A percentile compares a stretch with the other conserved stretches of the same genome.
phyloP scores from a whole-genome alignment of 2,888 invertebrate genomes.

The Leucoma salicis region DNA sequence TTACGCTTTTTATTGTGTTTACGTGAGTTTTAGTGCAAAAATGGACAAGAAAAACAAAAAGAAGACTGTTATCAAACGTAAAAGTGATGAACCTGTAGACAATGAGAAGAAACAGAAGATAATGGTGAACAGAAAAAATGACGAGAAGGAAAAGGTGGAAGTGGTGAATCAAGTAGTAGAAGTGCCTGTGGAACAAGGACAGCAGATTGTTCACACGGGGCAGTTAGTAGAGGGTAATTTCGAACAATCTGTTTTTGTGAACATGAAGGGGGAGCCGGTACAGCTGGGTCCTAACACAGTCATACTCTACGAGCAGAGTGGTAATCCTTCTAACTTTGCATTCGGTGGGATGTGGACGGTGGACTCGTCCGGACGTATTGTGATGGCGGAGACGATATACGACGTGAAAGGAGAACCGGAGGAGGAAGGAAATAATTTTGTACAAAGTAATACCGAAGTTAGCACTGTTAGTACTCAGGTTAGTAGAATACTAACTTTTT shows the following conservation, averaged over 20 bases:
- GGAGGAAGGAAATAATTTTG: slow-evolving; percentile 66
- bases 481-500: background rate
- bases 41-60: slow-evolving; percentile 81
- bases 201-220: slow-evolving; percentile 73
- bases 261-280: slow-evolving; percentile 77
- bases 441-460: slow-evolving; percentile 68
- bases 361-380: slow-evolving; percentile 74
- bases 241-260: slow-evolving; percentile 77
- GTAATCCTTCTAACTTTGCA: slow-evolving; percentile 72
- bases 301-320: slow-evolving; percentile 75
- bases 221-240: slow-evolving; percentile 75
- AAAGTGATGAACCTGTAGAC: slow-evolving; percentile 69
- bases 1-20: slow-evolving; percentile 28
- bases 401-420: slow-evolving; percentile 78
- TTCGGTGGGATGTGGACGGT: slow-evolving; percentile 80
- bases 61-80: slow-evolving; percentile 75
- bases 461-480: slow-evolving; percentile 52
- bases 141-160: slow-evolving; percentile 71
- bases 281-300: slow-evolving; percentile 77
- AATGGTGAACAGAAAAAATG: slow-evolving; percentile 63
- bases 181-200: slow-evolving; percentile 72
- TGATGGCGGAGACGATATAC: slow-evolving; percentile 78
- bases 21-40: slow-evolving; percentile 47
- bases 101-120: slow-evolving; percentile 67
- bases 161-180: slow-evolving; percentile 72